Conservation (phyloP, 2,113 vertebrate genomes). For the Pedionomus torquatus region DNA sequence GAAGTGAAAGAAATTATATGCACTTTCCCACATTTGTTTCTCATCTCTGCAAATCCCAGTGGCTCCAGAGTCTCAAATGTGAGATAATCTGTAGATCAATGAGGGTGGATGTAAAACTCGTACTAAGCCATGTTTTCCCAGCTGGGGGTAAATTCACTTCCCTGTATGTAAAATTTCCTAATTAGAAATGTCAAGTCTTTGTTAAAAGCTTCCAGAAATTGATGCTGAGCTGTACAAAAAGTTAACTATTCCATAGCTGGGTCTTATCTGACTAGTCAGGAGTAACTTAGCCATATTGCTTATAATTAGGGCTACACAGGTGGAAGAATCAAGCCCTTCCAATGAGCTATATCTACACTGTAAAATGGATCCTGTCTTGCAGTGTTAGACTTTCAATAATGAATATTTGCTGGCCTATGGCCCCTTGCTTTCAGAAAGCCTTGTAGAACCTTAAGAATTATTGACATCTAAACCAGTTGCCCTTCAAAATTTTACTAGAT, state of each 20-base stretch:
- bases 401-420: neutral
- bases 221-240: slow-evolving; percentile 44
- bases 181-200: slow-evolving; percentile 82
- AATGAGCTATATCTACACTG: neutral
- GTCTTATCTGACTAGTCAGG: neutral
- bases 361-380: neutral
- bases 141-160: slow-evolving; percentile 90
- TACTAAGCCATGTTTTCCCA: slow-evolving; percentile 90
- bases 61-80: slow-evolving; percentile 82
- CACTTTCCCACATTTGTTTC: slow-evolving; percentile 86
- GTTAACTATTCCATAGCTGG: slow-evolving; percentile 65
- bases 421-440: neutral
- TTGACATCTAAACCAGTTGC: neutral
- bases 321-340: neutral
- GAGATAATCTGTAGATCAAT: slow-evolving; percentile 95
- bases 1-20: slow-evolving; percentile 75
- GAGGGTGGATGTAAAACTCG: slow-evolving; percentile 90
- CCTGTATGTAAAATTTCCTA: slow-evolving; percentile 84
- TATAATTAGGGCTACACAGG: neutral
- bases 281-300: neutral
- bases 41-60: slow-evolving; percentile 75
- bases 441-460: neutral
- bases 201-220: slow-evolving; percentile 73
- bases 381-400: neutral
- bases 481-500: neutral